Base-by-base conservation (phyloP, 2,113 vertebrate genomes). In the Solea senegalensis region DNA sequence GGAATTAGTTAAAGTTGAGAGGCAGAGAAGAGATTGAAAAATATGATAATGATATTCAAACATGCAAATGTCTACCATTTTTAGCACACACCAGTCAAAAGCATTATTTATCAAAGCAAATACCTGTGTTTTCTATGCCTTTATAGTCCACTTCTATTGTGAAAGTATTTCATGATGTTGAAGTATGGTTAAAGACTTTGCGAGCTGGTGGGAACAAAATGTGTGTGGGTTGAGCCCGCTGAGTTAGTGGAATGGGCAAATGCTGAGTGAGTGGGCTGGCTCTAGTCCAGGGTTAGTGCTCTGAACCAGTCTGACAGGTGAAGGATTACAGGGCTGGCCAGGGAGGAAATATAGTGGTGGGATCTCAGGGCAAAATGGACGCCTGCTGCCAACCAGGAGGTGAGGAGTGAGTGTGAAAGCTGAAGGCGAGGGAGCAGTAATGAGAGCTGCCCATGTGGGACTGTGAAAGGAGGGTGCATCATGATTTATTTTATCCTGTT, bases 251-350 rank as follows among this genome's bases (percentile, higher is more conserved):
- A 74, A 61, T 2, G 2, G 53, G 74, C 67, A 28, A 41, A 26
- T 28, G 53, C 49, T 53, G 80, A 85, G 46, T 71, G 82, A 88
- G 70, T 55, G 75, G 73, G 56, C 69, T 85, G 86, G 89, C 83
- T 48, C 69, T 11, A 43, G 49, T 78, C 83, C 82, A 85, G 76
- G 83, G 85, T 82, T 76, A 61, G 72, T 9, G 66, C 53, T 12
- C 28, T 73, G 78, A 81, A 85, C 54, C 63, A 49, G 80, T 15
- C 60, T 88, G 87, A 86, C 86, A 85, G 82, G 84, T 88, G 82
- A 87, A 59, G 70, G 81, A 90, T 83, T 79, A 74, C 75, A 74
- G 74, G 28, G 62, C 82, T 74, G 71, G 80, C 70, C 26, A 1
- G 70, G 60, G 72, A 82, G 66, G 70, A 85, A 82, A 78, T 78